These are phyloP conservation scores for Meandrina meandrites DNA, from an alignment of 92 coral and sea anemone genomes.

Conservation along the genomic window DNA sequence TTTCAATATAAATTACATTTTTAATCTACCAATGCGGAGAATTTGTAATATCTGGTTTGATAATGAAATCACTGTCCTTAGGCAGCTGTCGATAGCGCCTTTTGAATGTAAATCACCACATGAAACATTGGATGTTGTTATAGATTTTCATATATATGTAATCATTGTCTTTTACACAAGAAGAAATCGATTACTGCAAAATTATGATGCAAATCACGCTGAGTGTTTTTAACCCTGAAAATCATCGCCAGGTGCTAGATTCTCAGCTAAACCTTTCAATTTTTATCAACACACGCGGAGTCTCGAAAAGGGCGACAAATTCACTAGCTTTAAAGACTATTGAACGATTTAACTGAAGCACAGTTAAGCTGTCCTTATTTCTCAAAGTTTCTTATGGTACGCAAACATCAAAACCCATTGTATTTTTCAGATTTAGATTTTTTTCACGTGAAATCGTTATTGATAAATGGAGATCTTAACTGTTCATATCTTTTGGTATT, in stretches of 20 bases:
- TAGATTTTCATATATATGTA: neutral
- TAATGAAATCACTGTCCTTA: neutral
- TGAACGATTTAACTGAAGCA: neutral
- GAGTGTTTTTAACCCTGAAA: neutral
- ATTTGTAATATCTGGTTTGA: neutral
- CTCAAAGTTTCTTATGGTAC: neutral
- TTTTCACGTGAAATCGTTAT: neutral
- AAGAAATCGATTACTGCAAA: neutral
- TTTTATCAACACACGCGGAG: neutral
- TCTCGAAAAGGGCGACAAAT: neutral
- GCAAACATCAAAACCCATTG: neutral
- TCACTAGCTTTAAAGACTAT: neutral
- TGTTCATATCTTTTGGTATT: neutral
- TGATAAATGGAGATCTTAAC: neutral
- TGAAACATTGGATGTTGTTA: neutral
- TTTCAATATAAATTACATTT: neutral
- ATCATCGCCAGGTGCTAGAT: neutral
- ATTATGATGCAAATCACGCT: neutral
- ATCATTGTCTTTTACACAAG: neutral
- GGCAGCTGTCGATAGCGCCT: neutral
- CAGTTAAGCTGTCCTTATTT: neutral
- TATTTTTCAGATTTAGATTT: neutral
- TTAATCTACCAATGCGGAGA: neutral
- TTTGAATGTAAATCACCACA: neutral
- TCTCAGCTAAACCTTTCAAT: neutral